phyloP scores from a whole-genome alignment of 2,113 vertebrate species.

The Lynx canadensis region DNA sequence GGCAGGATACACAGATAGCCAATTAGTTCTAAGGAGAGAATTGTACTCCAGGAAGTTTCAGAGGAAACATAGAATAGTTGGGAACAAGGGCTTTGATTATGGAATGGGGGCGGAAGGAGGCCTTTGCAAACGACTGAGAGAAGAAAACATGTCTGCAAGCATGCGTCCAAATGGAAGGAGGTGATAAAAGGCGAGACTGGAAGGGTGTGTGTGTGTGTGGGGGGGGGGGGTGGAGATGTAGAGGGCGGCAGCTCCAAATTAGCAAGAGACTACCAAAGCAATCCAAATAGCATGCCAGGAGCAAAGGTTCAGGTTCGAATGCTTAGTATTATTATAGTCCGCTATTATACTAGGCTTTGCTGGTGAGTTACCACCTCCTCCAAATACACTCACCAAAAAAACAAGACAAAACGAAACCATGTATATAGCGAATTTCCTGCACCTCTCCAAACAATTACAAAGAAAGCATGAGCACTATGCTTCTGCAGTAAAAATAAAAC shows the following conservation, averaged over 20 bases:
- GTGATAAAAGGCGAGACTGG: not conserved
- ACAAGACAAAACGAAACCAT: not conserved
- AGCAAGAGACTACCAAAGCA: not conserved
- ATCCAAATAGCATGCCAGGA: not conserved
- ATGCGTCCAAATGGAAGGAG: not conserved
- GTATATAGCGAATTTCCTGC: not conserved
- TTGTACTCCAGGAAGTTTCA: not conserved
- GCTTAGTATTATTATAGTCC: not conserved
- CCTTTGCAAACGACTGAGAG: not conserved
- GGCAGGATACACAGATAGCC: not conserved
- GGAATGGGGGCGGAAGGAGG: fast-evolving
- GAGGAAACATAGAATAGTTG: not conserved
- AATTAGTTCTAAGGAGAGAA: not conserved
- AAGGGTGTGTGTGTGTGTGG: fast-evolving
- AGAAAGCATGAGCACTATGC: not conserved
- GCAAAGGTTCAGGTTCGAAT: not conserved
- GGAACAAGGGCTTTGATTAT: not conserved
- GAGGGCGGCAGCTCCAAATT: not conserved
- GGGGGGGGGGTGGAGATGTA: fast-evolving
- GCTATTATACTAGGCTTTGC: not conserved
- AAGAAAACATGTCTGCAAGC: not conserved
- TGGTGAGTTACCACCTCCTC: not conserved
- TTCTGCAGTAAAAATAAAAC: not conserved
- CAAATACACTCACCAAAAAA: not conserved
- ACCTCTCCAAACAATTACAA: not conserved